Percentiles rank a stretch among this genome's conserved stretches.
Evolutionary conservation across 2,888 invertebrate species (phyloP).

Genomic region (Melangyna quadrimaculata): DNA sequence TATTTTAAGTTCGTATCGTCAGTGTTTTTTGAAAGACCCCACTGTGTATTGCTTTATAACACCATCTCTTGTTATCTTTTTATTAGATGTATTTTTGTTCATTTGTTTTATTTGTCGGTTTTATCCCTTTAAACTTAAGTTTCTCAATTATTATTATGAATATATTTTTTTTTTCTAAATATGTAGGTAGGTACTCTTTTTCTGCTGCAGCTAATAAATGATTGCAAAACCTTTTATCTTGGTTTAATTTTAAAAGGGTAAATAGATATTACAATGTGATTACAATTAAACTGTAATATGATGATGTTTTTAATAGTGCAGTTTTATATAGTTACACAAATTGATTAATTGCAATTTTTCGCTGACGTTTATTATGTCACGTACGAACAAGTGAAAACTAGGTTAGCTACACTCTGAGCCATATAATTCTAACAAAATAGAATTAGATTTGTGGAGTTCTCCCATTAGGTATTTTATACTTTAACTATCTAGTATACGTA

Average conservation of each 20-base stretch:
- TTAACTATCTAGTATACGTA: no score
- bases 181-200: no score
- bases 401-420: not conserved
- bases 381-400: not conserved
- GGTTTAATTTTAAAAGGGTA: constrained; percentile 22
- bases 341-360: constrained; percentile 7
- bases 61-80: no score
- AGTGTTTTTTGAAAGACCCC: no score
- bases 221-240: not conserved
- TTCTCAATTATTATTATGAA: no score
- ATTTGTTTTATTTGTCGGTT: no score
- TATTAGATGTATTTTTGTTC: no score
- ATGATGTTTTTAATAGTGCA: not conserved
- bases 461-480: not conserved
- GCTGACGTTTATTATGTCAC: not conserved
- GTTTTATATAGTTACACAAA: not conserved
- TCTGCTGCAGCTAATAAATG: not conserved
- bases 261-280: not conserved
- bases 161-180: no score
- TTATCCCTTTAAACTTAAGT: no score
- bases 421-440: not conserved
- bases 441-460: not conserved
- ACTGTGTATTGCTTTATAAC: no score
- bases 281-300: not conserved
- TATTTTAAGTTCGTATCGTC: no score